Evolutionary conservation across 2,113 vertebrate species (phyloP), one percentile per base, ranked within the genome.

Genomic region (Cyanoderma ruficeps): DNA sequence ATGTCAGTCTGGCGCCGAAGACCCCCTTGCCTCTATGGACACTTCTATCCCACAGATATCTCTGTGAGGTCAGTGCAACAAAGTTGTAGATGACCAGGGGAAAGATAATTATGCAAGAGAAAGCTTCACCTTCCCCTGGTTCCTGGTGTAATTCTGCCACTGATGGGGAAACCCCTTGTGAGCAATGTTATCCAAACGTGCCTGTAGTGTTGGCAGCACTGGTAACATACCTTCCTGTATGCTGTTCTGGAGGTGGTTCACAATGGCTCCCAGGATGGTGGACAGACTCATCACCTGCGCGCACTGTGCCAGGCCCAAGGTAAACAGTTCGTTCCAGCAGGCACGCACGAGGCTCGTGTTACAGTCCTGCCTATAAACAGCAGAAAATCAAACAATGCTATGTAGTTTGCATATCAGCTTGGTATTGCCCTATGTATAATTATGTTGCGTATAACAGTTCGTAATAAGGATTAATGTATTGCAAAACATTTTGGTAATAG

Each of bases 321-420:
- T 99, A 70, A 99, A 99, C 60, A 99, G 98, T 94, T 99, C 99
- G 0, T 99, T 99, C 99, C 99, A 99, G 95, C 99, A 99, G 87
- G 99, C 99, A 33, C 99, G 98, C 56, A 99, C 99, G 55, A 99
- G 98, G 95, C 98, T 98, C 12, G 99, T 99, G 90, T 99, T 99
- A 91, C 99, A 99, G 95, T 99, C 99, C 97, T 99, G 99, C 97
- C 99, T 99, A 79, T 2, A 35, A 81, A 81, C 21, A 57, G 92
- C 39, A 96, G 31, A 77, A 88, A 94, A 88, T 17, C 44, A 87
- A 79, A 87, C 56, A 37, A 22, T 3, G 13, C 41, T 46, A 21
- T 19, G 15, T 15, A 44, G 41, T 24, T 24, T 69, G 42, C 21
- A 0, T 11, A 64, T 53, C 79, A 64, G 47, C 55, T n/a, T 77